These are phyloP conservation scores for Amphiprion ocellaris DNA, from an alignment of 2,113 vertebrate species.

Conservation along the genomic window DNA sequence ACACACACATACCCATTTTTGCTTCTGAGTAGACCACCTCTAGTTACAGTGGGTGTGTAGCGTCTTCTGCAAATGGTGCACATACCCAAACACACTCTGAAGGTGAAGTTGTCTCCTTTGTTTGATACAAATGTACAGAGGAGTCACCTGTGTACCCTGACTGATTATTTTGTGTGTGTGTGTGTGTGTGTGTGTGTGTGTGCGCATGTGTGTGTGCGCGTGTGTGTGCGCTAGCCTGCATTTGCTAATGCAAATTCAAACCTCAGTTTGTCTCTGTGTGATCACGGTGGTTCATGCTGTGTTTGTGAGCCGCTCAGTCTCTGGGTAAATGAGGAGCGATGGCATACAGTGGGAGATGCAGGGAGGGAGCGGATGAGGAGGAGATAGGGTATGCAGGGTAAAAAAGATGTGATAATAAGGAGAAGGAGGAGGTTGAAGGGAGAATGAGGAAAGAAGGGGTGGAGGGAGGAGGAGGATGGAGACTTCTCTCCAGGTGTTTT, in stretches of 20 bases:
- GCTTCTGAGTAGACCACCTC: neutral
- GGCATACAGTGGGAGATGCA: conserved; percentile 3
- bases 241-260: conserved; percentile 17
- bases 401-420: neutral
- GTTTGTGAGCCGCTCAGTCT: conserved; percentile 15
- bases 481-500: conserved; percentile 48
- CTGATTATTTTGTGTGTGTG: neutral
- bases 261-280: neutral
- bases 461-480: conserved; percentile 8
- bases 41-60: conserved; percentile 10
- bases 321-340: conserved; percentile 25
- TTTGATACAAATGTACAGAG: neutral
- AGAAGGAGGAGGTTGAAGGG: conserved; percentile 1
- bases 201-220: neutral
- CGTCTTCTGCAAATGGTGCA: conserved; percentile 1
- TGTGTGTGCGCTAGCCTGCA: neutral
- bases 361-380: neutral
- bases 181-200: conserved; percentile 6
- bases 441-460: conserved; percentile 11
- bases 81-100: neutral
- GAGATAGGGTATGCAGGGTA: neutral
- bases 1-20: too few relatives aligned
- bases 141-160: neutral
- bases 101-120: conserved; percentile 1
- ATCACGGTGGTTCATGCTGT: conserved; percentile 1